Evolutionary conservation across 2,113 vertebrate species (phyloP), one percentile per base, ranked within the genome.

Genomic region (Columba livia): DNA sequence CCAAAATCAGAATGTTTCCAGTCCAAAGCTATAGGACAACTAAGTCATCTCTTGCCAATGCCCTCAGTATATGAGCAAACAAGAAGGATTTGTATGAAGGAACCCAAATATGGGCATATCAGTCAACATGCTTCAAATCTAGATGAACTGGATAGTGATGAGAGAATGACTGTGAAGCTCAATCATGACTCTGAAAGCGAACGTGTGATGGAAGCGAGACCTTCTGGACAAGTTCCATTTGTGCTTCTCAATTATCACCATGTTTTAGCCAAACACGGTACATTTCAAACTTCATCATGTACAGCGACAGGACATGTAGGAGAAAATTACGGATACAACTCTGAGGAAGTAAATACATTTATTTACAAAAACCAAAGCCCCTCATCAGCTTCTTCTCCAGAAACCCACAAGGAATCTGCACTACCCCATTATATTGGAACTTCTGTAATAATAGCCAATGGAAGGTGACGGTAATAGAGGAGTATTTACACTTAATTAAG

Each of bases 361-460:
- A 10, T 97, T 25, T 98, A 98, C 96, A 98, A 97, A 85, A 97
- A 89, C 92, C 98, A 98, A 94, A 98, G 98, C 89, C 97, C 98
- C 12, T 97, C 97, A 44, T 98, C 98, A 28, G 95, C 97, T 31
- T 97, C 98, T 0, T 98, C 98, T 5, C 98, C 98, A 0, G 98
- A 98, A 38, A 96, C n/a, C 82, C 98, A 98, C 91, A 97, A 95
- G 75, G 98, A 98, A 40, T 85, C 97, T 32, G 91, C 97, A 7
- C 97, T 98, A 28, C 98, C 99, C 21, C 98, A 99, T 66, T 99
- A 98, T 88, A 98, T 99, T 25, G 98, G 99, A 94, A 99, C 99
- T 31, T 99, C 99, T 1, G 99, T 99, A 64, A 99, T 99, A 69
- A 99, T 99, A 84, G 98, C 98, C 79, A 99, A 98, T 13, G 98